Conservation (phyloP, 2,797 vertebrate species). For the Oceanodroma leucorhoa region DNA sequence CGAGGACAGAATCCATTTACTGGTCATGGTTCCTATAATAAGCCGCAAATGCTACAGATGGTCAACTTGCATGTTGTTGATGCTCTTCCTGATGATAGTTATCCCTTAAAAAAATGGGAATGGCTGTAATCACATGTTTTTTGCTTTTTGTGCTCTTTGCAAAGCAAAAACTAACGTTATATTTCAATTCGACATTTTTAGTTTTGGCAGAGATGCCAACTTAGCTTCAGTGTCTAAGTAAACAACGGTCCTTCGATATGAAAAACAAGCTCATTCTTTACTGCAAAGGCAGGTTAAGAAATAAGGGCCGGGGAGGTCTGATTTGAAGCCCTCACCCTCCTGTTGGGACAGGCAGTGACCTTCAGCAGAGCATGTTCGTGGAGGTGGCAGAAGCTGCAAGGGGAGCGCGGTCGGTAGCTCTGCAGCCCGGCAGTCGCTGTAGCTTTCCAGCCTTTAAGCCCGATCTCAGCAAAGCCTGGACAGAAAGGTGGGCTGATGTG, state of each 20-base stretch:
- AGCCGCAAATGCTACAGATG: background rate
- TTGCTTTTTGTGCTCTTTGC: background rate
- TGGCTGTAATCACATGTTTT: background rate
- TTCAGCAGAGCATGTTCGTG: accelerated
- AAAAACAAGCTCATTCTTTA: background rate
- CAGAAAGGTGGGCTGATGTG: background rate
- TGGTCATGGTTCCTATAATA: background rate
- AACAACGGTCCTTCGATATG: background rate
- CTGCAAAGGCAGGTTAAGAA: background rate
- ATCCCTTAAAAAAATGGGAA: background rate
- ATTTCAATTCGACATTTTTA: background rate
- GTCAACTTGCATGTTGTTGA: background rate
- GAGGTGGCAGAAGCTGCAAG: background rate
- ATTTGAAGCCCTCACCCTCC: background rate
- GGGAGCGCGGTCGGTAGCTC: accelerated
- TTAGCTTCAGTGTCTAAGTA: background rate
- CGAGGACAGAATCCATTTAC: background rate
- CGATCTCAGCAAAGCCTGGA: background rate
- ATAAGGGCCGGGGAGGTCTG: background rate
- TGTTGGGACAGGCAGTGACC: background rate
- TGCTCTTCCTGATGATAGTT: background rate
- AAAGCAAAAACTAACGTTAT: background rate
- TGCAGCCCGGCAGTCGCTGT: accelerated
- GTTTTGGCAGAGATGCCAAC: background rate
- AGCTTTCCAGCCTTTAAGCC: background rate